phyloP scores from a whole-genome alignment of 2,113 vertebrate species.

The cat (Felis catus) region DNA sequence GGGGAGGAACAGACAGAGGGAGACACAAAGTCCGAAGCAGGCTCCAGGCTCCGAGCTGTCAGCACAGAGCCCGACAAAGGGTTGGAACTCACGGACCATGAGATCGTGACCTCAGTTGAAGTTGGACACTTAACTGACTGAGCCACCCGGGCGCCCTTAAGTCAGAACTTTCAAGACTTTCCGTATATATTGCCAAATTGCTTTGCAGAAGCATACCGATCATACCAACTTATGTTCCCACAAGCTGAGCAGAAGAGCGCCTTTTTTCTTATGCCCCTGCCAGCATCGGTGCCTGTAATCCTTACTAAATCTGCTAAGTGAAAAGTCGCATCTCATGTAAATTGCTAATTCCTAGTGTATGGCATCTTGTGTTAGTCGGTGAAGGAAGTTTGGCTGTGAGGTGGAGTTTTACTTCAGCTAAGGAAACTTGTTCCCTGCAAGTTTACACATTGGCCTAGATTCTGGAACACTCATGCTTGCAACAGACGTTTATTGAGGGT shows the following conservation, averaged over 20 bases:
- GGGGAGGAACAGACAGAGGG: too few species aligned
- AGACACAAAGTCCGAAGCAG: too few species aligned
- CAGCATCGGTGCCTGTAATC: too few species aligned
- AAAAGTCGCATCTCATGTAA: not conserved
- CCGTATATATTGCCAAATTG: not conserved
- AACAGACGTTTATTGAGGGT: not conserved
- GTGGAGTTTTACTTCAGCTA: not conserved
- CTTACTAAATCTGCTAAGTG: not conserved
- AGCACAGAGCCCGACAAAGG: too few species aligned
- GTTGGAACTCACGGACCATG: too few species aligned
- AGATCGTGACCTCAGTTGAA: too few species aligned
- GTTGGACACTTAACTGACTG: too few species aligned
- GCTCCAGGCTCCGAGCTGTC: too few species aligned
- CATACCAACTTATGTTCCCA: not conserved
- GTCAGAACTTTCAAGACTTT: not conserved
- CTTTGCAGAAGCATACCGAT: not conserved
- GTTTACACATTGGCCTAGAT: not conserved
- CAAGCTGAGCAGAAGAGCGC: rapidly evolving
- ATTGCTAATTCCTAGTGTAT: not conserved
- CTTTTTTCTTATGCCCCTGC: not conserved
- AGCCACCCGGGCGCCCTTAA: too few species aligned
- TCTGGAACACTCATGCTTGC: not conserved
- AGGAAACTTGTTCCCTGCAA: not conserved
- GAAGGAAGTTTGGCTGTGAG: not conserved
- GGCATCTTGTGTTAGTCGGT: not conserved